Evolutionary conservation across 2,113 vertebrate species (phyloP).

Genomic region (Thermophis baileyi): DNA sequence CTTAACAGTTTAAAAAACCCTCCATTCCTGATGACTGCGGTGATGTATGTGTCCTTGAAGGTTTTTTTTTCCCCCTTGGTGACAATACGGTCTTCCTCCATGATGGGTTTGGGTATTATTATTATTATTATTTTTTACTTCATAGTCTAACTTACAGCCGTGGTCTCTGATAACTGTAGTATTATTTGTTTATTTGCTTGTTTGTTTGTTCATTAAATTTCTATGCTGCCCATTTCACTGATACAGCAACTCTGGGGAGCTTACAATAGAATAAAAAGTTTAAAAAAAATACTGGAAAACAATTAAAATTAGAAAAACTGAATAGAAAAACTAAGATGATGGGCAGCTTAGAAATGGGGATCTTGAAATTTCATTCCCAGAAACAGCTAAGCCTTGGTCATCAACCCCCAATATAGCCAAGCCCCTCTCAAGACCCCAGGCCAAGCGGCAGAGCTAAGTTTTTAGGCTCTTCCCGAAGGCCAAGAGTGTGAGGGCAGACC

Average conservation of each 20-base stretch:
- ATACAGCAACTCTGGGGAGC: background rate
- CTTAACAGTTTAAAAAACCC: background rate
- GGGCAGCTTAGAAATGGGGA: no score
- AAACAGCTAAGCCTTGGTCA: background rate
- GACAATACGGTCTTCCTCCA: background rate
- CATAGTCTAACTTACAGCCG: background rate
- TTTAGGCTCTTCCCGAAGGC: background rate
- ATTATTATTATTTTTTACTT: background rate
- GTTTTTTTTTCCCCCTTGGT: background rate
- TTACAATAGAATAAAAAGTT: background rate
- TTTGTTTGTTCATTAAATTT: background rate
- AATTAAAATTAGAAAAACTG: background rate
- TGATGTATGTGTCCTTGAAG: background rate
- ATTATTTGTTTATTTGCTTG: background rate
- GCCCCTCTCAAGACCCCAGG: background rate
- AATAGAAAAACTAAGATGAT: background rate
- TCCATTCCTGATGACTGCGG: background rate
- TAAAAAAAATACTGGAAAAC: background rate
- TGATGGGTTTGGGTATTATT: background rate
- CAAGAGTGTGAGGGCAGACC: background rate
- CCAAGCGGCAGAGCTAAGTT: background rate
- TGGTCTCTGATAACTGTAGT: background rate
- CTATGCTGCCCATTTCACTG: background rate
- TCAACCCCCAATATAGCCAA: background rate
- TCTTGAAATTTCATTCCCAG: no score